These are phyloP conservation scores for Microplitis manilae DNA, from an alignment of 2,888 invertebrate genomes.

Conservation along the genomic window DNA sequence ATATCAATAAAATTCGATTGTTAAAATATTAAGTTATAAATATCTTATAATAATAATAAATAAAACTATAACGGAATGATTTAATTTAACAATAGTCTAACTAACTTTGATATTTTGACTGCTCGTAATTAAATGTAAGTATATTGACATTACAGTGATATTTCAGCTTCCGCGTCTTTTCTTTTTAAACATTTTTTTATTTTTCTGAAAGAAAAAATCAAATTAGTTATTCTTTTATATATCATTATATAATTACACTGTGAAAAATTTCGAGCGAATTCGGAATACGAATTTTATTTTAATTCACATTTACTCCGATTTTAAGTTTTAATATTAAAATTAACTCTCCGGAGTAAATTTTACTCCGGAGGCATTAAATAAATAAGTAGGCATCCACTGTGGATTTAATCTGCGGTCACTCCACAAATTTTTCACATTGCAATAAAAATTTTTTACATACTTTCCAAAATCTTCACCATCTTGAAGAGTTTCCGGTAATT, in stretches of 20 bases:
- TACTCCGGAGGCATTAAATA: no score
- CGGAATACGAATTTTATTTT: no score
- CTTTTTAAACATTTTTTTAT: constrained; percentile 47
- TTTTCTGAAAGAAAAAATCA: constrained; percentile 30
- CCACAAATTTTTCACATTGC: no score
- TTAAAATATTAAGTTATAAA: background rate
- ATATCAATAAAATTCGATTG: background rate
- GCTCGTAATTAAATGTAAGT: background rate
- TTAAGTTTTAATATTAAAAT: no score
- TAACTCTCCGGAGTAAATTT: no score
- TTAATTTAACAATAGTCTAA: background rate
- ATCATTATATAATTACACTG: background rate
- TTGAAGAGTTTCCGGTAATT: constrained; percentile 85
- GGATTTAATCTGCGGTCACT: no score
- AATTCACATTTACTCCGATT: no score
- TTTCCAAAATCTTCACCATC: constrained; percentile 82
- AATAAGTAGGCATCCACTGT: no score
- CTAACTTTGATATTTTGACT: background rate
- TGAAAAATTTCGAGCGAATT: background rate
- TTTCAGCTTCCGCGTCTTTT: constrained; percentile 58
- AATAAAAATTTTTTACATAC: constrained; percentile 53
- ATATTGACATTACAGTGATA: constrained; percentile 52
- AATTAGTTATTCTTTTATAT: background rate
- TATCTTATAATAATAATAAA: background rate
- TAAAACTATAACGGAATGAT: background rate